Conservation (phyloP, 2,797 vertebrate genomes). For the Platalea minor region DNA sequence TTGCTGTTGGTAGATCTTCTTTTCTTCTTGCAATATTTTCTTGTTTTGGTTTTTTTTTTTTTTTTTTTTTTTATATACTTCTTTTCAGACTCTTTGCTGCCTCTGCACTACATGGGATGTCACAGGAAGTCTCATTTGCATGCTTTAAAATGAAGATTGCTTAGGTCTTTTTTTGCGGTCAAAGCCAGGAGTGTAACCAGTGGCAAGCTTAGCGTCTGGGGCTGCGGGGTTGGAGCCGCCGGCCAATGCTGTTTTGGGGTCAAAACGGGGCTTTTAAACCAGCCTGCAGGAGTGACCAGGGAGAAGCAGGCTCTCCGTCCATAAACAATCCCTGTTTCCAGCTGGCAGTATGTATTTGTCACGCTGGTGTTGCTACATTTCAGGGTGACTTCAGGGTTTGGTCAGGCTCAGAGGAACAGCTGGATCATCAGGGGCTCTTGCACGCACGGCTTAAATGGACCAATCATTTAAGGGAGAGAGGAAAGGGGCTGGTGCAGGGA, state of each 20-base stretch:
- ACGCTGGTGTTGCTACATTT: not conserved
- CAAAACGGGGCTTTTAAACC: not conserved
- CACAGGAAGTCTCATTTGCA: not conserved
- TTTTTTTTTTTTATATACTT: not conserved
- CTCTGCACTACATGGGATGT: accelerated
- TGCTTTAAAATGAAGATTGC: not conserved
- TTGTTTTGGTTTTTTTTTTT: not conserved
- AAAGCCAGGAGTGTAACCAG: not conserved
- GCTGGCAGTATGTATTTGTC: not conserved
- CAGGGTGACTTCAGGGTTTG: not conserved
- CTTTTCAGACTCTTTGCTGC: not conserved
- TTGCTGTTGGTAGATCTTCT: not conserved
- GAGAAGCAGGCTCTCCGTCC: not conserved
- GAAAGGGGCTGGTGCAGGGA: not conserved
- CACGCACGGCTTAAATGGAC: not conserved
- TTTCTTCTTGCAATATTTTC: not conserved
- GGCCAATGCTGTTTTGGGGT: not conserved
- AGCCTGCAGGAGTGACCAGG: not conserved
- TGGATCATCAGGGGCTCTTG: not conserved
- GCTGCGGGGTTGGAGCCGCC: not conserved
- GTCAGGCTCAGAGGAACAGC: not conserved
- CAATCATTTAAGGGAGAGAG: not conserved
- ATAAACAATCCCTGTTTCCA: not conserved
- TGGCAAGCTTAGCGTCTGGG: accelerated
- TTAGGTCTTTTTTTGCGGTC: not conserved